Evolutionary conservation across 2,888 invertebrate genomes (phyloP), one percentile per base, ranked within the genome.

Genomic region (Clepsis dumicolana): DNA sequence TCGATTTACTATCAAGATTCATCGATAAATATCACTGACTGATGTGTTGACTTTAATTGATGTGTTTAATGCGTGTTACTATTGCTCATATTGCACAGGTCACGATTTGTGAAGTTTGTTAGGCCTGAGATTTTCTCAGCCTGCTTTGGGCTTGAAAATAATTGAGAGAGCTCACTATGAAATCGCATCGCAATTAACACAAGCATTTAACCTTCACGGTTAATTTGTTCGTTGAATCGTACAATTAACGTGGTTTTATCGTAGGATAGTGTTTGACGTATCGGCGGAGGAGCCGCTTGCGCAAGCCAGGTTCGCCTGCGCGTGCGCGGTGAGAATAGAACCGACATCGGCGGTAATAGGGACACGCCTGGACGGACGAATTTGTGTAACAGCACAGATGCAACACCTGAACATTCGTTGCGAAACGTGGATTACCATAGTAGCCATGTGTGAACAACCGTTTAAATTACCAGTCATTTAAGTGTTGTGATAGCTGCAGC

Each of bases 161-260:
- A 75, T 73, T 75, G 69, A 73, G 66, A 72, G 72, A 71, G 66
- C 70, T 72, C 24, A 71, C 60, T 75, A 71, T 72, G 74, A 75
- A 82, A 81, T 80, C 68, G 71, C 73, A 78, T 74, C 73, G 71
- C 78, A 80, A 80, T 81, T 76, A 80, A 76, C 78, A 77, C 75
- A 76, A 66, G 69, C 72, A 70, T 71, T 71, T 74, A 83, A 73
- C 90, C 90, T 90, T 90, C 90, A 83, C 75, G 86, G 79, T 81
- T 87, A 85, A 89, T 90, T 89, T 85, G 85, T 82, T 78, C 74
- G 79, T 81, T 84, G 82, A 82, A 86, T 85, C 82, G 79, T 78
- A 80, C 80, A 87, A 88, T 88, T 87, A 88, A 80, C 83, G 73
- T 83, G 82, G 80, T 83, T 82, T 81, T 77, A 76, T 75, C 77